phyloP scores from a whole-genome alignment of 2,113 vertebrate genomes.

The Etheostoma cragini region DNA sequence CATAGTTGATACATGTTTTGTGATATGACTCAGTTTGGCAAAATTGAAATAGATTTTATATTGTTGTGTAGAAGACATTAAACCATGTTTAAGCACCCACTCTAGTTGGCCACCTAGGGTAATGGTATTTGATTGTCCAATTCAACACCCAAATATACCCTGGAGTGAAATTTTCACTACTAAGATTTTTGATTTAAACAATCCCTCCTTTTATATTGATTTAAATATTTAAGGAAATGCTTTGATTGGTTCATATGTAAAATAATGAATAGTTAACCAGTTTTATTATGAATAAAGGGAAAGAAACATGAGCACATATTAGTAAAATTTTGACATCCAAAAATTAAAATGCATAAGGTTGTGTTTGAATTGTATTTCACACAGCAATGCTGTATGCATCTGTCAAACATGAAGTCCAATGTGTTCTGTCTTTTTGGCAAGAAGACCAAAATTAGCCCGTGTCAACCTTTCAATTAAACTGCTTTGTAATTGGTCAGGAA shows the following conservation, averaged over 20 bases:
- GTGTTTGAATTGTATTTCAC: conserved; percentile 19
- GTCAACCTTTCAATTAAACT: conserved; percentile 55
- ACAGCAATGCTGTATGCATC: conserved; percentile 11
- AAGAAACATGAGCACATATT: background rate
- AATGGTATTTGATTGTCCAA: conserved; percentile 12
- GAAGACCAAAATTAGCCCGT: conserved; percentile 13
- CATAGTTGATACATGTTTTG: conserved; percentile 2
- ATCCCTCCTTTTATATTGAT: background rate
- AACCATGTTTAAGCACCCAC: conserved; percentile 4
- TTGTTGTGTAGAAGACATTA: background rate
- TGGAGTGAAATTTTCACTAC: background rate
- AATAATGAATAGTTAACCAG: background rate
- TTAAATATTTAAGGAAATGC: background rate
- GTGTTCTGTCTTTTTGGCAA: conserved; percentile 35
- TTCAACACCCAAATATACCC: conserved; percentile 1
- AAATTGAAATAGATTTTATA: background rate
- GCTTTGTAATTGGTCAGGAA: conserved; percentile 50
- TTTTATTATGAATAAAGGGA: background rate
- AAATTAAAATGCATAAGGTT: background rate
- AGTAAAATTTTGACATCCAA: background rate
- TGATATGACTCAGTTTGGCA: background rate
- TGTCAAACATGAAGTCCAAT: conserved; percentile 27
- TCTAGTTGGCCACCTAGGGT: background rate
- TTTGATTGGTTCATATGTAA: conserved; percentile 4
- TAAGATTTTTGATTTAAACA: background rate